These are phyloP conservation scores for Megaustenia siamemsis DNA, from an alignment of 2,888 invertebrate genomes.

Conservation along the genomic window DNA sequence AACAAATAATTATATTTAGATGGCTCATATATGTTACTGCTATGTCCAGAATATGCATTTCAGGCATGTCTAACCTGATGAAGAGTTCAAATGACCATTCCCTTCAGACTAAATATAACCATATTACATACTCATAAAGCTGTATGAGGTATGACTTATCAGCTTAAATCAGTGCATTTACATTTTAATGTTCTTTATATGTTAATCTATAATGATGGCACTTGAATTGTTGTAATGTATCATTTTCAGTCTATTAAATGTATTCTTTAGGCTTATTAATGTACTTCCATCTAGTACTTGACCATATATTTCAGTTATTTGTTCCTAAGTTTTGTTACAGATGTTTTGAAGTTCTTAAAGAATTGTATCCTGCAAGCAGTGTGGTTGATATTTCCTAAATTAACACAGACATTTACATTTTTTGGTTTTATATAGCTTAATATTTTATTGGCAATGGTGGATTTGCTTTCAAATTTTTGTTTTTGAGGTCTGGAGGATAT, in stretches of 20 bases:
- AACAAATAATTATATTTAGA: too few species aligned
- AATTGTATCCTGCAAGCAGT: neutral
- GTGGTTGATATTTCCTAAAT: neutral
- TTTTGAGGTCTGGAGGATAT: too few species aligned
- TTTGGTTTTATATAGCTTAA: too few species aligned
- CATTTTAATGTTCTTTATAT: constrained; percentile 14
- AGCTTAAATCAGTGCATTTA: constrained; percentile 28
- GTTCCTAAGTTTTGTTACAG: neutral
- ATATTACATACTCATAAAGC: neutral
- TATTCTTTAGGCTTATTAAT: neutral
- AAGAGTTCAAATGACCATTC: constrained; percentile 10
- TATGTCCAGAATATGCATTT: constrained; percentile 8
- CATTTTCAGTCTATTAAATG: neutral
- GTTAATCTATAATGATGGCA: constrained; percentile 1
- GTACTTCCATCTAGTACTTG: neutral
- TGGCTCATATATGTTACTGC: neutral
- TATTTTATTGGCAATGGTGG: too few species aligned
- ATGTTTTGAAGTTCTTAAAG: neutral
- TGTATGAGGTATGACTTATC: neutral
- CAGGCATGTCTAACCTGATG: neutral
- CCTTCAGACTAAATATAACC: neutral
- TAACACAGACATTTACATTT: neutral
- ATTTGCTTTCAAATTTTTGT: too few species aligned
- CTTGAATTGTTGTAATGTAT: constrained; percentile 13
- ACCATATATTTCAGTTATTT: neutral